Evolutionary conservation across 2,113 vertebrate species (phyloP).

Genomic region (Channa maculata): DNA sequence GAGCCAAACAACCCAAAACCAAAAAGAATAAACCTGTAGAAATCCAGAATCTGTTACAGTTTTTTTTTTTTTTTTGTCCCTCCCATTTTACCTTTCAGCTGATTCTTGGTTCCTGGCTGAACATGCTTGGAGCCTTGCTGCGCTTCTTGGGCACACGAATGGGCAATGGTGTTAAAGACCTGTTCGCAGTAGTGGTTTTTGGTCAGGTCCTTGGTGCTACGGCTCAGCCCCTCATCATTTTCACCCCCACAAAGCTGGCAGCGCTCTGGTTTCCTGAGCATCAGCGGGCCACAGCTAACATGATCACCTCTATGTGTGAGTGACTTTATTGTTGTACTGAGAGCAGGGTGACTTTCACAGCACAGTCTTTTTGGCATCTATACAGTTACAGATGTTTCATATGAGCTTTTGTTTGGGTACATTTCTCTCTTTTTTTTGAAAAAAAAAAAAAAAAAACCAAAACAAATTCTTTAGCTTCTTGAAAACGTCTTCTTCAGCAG

Average conservation of each 20-base stretch:
- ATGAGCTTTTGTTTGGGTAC: too few species aligned
- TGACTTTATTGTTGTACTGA: constrained; percentile 16
- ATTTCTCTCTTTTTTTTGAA: too few species aligned
- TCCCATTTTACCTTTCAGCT: constrained; percentile 77
- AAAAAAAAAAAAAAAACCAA: too few species aligned
- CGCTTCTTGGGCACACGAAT: constrained; percentile 75
- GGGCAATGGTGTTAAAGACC: rapidly evolving
- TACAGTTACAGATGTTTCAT: too few species aligned
- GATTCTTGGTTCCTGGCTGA: constrained; percentile 90
- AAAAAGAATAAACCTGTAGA: too few species aligned
- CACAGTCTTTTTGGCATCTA: too few species aligned
- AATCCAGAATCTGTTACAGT: not conserved
- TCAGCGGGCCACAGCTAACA: constrained; percentile 93
- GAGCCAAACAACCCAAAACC: too few species aligned
- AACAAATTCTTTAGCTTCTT: too few species aligned
- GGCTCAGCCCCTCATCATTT: constrained; percentile 93
- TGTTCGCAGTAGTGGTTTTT: constrained; percentile 81
- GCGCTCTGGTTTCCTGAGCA: constrained; percentile 95
- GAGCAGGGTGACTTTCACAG: too few species aligned
- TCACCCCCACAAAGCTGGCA: constrained; percentile 93
- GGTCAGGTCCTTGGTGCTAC: constrained; percentile 90
- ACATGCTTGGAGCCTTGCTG: constrained; percentile 86
- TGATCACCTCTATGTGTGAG: constrained; percentile 94
- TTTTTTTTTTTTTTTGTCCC: not conserved
- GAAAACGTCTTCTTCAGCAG: too few species aligned